Evolutionary conservation across 2,888 invertebrate species (phyloP).

Genomic region (Xiphydria camelus): DNA sequence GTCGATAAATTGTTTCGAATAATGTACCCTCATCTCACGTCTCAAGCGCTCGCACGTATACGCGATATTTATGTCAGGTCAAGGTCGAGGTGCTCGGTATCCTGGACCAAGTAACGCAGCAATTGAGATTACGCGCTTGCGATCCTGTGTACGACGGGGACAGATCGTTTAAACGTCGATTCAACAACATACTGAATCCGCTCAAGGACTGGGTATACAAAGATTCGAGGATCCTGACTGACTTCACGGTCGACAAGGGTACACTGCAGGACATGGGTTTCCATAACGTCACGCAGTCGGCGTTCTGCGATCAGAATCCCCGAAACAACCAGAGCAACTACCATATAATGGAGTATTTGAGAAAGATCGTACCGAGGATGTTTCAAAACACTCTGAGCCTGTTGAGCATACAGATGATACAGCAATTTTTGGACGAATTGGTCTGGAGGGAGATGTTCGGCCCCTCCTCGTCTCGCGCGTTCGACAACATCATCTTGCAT

Average conservation of each 20-base stretch:
- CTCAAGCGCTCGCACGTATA: too few relatives aligned
- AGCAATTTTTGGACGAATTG: constrained; percentile 87
- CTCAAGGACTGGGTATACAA: constrained; percentile 78
- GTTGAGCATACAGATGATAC: constrained; percentile 82
- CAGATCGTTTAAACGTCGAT: constrained; percentile 77
- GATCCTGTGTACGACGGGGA: constrained; percentile 81
- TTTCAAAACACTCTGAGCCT: constrained; percentile 85
- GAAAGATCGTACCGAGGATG: constrained; percentile 86
- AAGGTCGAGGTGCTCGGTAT: constrained; percentile 88
- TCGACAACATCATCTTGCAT: constrained; percentile 79
- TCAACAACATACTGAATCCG: constrained; percentile 81
- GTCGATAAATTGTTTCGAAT: background rate
- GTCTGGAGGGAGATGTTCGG: constrained; percentile 89
- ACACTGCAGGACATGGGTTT: constrained; percentile 80
- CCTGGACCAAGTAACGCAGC: constrained; percentile 69
- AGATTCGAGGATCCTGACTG: constrained; percentile 76
- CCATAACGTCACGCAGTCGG: constrained; percentile 70
- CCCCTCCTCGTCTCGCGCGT: constrained; percentile 74
- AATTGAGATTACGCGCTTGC: constrained; percentile 78
- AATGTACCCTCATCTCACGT: background rate
- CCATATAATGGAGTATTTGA: constrained; percentile 84
- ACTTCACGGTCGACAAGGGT: constrained; percentile 81
- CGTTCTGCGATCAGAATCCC: constrained; percentile 59
- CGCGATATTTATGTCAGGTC: constrained; percentile 59
- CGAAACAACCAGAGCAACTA: constrained; percentile 67